Evolutionary conservation across 2,797 vertebrate genomes (phyloP).

Genomic region (Karalla daura): DNA sequence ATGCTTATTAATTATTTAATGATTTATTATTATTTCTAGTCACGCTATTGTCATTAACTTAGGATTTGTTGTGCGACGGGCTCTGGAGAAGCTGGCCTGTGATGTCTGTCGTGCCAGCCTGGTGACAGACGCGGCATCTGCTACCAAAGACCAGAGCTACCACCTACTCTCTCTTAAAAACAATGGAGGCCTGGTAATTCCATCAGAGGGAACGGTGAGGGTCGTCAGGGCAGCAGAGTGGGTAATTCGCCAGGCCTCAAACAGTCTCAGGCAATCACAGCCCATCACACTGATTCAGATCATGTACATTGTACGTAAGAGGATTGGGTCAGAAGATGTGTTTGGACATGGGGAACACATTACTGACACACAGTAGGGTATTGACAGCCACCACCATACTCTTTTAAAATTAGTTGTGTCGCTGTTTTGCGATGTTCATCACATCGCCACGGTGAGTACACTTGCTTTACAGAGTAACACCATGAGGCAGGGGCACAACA

Average conservation of each 20-base stretch:
- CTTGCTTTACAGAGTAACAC: too few species aligned
- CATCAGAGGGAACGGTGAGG: constrained; percentile 20
- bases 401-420: constrained; percentile 3
- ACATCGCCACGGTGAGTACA: too few species aligned
- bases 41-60: too few species aligned
- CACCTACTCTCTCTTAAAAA: constrained; percentile 28
- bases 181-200: constrained; percentile 35
- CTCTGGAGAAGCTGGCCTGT: constrained; percentile 8
- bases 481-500: too few species aligned
- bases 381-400: background rate
- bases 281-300: background rate
- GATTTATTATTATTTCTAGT: too few species aligned
- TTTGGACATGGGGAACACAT: constrained; percentile 10
- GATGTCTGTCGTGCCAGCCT: constrained; percentile 1
- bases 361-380: background rate
- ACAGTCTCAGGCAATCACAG: background rate
- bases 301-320: background rate
- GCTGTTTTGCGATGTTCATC: background rate
- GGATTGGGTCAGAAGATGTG: constrained; percentile 4
- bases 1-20: background rate
- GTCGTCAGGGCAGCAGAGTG: constrained; percentile 12
- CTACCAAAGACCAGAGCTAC: constrained; percentile 14
- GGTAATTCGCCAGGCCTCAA: constrained; percentile 15
- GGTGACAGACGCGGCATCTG: constrained; percentile 10
- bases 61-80: constrained; percentile 11